These are phyloP conservation scores for Spodoptera litura DNA, from an alignment of 1,140 invertebrate species.

Conservation along the genomic window DNA sequence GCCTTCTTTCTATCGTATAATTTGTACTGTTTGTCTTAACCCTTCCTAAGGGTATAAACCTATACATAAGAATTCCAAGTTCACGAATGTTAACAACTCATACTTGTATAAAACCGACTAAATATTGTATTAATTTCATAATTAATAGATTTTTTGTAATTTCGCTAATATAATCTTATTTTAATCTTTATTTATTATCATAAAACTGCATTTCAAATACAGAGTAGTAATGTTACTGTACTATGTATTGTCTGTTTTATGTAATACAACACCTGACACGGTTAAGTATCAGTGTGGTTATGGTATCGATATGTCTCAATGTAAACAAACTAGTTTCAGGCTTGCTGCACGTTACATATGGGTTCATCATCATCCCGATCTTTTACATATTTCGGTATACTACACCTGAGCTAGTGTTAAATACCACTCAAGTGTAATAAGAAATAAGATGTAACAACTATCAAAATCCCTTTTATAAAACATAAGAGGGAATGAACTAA, in stretches of 20 bases:
- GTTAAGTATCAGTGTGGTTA: constrained; percentile 54
- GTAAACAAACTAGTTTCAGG: constrained; percentile 59
- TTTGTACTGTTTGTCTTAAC: background rate
- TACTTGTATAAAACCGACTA: too few species aligned
- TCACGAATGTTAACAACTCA: too few species aligned
- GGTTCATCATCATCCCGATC: background rate
- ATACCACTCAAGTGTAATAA: background rate
- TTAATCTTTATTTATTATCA: too few species aligned
- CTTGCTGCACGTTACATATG: constrained; percentile 21
- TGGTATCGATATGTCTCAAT: constrained; percentile 54
- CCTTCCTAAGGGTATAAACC: too few species aligned
- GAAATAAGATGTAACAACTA: background rate
- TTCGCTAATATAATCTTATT: too few species aligned
- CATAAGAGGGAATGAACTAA: constrained; percentile 67
- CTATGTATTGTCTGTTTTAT: constrained; percentile 47
- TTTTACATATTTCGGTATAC: background rate
- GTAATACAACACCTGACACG: constrained; percentile 62
- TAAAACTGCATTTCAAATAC: too few species aligned
- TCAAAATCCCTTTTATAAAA: constrained; percentile 33
- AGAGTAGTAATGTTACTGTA: too few species aligned
- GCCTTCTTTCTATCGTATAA: background rate
- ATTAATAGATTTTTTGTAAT: too few species aligned
- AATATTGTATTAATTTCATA: too few species aligned
- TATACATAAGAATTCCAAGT: too few species aligned
- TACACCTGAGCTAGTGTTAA: background rate